Evolutionary conservation across 2,113 vertebrate genomes (phyloP).

Genomic region (Riparia riparia): DNA sequence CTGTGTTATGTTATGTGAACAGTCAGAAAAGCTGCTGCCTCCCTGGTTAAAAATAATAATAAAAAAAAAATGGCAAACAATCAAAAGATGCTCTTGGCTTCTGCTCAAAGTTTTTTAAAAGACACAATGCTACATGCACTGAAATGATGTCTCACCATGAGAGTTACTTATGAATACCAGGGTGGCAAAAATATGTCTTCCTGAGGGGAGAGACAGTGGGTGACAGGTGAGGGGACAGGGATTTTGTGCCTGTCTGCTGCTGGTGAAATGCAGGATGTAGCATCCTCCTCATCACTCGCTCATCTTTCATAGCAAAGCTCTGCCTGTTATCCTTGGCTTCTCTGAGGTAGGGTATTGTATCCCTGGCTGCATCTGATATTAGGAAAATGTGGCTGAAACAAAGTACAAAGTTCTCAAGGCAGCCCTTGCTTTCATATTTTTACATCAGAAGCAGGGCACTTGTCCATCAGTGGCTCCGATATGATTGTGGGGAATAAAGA

Average conservation of each 20-base stretch:
- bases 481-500: background rate
- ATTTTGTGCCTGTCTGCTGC: background rate
- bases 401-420: background rate
- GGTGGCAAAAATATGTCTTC: background rate
- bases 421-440: background rate
- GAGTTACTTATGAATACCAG: background rate
- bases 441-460: conserved; percentile 26
- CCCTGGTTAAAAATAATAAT: background rate
- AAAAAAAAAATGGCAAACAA: background rate
- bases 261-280: background rate
- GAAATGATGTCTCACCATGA: background rate
- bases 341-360: background rate
- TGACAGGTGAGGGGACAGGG: background rate
- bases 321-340: conserved; percentile 51
- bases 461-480: background rate
- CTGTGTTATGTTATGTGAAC: background rate
- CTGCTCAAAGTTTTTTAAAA: background rate
- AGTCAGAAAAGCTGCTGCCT: background rate
- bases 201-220: background rate
- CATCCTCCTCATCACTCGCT: background rate
- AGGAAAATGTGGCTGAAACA: conserved; percentile 27
- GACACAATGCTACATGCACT: background rate
- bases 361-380: conserved; percentile 15
- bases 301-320: background rate
- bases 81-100: background rate